These are phyloP conservation scores for Bombus consobrinus DNA, from an alignment of 1,140 invertebrate genomes.

Conservation along the genomic window DNA sequence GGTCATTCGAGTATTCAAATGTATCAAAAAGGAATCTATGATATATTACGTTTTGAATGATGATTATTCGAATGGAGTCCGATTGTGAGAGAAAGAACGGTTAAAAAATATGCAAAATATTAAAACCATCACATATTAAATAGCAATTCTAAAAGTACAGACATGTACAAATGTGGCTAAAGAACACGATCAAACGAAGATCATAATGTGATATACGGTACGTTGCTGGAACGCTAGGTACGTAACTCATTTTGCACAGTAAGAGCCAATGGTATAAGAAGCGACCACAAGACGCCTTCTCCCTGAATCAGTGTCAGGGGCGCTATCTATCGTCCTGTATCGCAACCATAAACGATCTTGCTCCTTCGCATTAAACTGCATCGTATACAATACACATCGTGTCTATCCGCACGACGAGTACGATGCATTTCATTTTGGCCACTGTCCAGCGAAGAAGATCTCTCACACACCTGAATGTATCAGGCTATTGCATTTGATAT, in stretches of 20 bases:
- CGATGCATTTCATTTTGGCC: constrained; percentile 64
- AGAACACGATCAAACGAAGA: constrained; percentile 50
- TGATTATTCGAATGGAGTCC: neutral
- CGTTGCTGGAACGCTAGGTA: constrained; percentile 64
- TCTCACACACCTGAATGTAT: constrained; percentile 55
- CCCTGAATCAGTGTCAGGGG: constrained; percentile 28
- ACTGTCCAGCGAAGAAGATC: constrained; percentile 59
- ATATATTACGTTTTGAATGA: no score
- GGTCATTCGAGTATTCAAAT: constrained; percentile 4
- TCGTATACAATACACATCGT: constrained; percentile 9
- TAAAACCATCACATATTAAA: neutral
- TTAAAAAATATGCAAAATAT: neutral
- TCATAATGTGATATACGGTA: constrained; percentile 45
- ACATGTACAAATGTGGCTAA: neutral
- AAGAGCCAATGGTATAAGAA: constrained; percentile 59
- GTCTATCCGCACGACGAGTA: constrained; percentile 34
- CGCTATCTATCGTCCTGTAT: constrained; percentile 26
- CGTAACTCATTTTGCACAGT: constrained; percentile 62
- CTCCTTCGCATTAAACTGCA: constrained; percentile 26
- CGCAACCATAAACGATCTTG: constrained; percentile 42
- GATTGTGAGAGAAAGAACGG: no score
- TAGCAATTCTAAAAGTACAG: neutral
- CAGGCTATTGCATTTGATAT: constrained; percentile 77
- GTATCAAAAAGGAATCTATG: constrained; percentile 21
- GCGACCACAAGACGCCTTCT: constrained; percentile 52